These are phyloP conservation scores for Lissocephala sabroskyi DNA, from an alignment of 2,888 invertebrate species.

Conservation along the genomic window DNA sequence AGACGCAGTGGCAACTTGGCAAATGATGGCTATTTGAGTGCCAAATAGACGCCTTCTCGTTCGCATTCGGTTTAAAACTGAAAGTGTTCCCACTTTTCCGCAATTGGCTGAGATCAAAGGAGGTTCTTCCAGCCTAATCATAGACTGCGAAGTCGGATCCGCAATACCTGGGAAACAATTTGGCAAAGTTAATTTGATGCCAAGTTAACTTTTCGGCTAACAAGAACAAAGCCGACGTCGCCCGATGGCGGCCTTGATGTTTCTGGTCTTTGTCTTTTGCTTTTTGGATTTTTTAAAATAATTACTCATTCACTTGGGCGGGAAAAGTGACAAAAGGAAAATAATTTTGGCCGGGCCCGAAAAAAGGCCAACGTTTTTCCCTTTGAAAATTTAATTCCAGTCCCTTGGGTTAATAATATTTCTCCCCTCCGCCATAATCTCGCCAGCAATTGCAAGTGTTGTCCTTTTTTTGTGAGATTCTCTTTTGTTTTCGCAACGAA, in stretches of 20 bases:
- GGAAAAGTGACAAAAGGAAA: constrained; percentile 22
- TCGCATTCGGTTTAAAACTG: too few relatives aligned
- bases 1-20: constrained; percentile 22
- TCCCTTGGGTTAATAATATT: constrained; percentile 1
- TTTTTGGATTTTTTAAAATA: constrained; percentile 32
- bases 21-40: constrained; percentile 28
- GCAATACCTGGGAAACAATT: background rate
- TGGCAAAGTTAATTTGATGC: too few relatives aligned
- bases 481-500: too few relatives aligned
- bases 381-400: too few relatives aligned
- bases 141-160: too few relatives aligned
- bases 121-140: too few relatives aligned
- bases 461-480: too few relatives aligned
- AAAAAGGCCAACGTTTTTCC: background rate
- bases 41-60: too few relatives aligned
- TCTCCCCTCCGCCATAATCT: too few relatives aligned
- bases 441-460: background rate
- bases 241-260: background rate
- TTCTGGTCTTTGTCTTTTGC: background rate
- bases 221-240: background rate
- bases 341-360: too few relatives aligned
- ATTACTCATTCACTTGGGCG: constrained; percentile 53
- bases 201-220: too few relatives aligned
- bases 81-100: constrained; percentile 42
- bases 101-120: constrained; percentile 1